Conservation (phyloP, 2,888 invertebrate species). For the Hyles lineata region DNA sequence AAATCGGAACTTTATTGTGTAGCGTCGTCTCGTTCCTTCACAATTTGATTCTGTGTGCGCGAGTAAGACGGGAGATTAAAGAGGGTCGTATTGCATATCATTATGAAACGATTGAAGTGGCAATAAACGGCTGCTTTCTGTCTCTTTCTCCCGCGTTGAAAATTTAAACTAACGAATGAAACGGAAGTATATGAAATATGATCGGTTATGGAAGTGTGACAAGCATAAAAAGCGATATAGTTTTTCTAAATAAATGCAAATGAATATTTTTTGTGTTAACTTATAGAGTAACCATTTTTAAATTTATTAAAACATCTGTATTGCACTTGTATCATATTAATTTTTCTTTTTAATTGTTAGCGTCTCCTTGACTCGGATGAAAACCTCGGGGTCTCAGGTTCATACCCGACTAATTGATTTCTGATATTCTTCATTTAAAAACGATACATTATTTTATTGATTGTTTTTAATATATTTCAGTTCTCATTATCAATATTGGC, state of each 20-base stretch:
- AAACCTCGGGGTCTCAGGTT: too few relatives aligned
- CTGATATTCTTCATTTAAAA: too few relatives aligned
- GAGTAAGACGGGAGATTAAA: conserved; percentile 42
- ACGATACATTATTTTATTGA: too few relatives aligned
- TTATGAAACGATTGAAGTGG: conserved; percentile 44
- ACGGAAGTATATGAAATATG: conserved; percentile 53
- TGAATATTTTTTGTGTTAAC: conserved; percentile 13
- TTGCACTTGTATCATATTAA: background rate
- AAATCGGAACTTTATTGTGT: conserved; percentile 41
- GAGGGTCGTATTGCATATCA: conserved; percentile 56
- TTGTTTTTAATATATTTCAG: too few relatives aligned
- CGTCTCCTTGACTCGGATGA: too few relatives aligned
- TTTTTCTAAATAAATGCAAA: conserved; percentile 16
- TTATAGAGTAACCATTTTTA: conserved; percentile 14
- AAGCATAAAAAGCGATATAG: conserved; percentile 14
- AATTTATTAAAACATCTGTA: background rate
- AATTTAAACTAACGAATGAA: conserved; percentile 42
- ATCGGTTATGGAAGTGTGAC: conserved; percentile 45
- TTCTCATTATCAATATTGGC: background rate
- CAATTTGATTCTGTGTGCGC: background rate
- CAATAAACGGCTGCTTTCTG: conserved; percentile 33
- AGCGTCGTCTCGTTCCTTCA: conserved; percentile 37
- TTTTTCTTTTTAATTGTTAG: background rate
- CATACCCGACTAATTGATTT: too few relatives aligned
- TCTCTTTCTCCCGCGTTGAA: conserved; percentile 52